Evolutionary conservation across 2,113 vertebrate species (phyloP).

Genomic region (Caloenas nicobarica): DNA sequence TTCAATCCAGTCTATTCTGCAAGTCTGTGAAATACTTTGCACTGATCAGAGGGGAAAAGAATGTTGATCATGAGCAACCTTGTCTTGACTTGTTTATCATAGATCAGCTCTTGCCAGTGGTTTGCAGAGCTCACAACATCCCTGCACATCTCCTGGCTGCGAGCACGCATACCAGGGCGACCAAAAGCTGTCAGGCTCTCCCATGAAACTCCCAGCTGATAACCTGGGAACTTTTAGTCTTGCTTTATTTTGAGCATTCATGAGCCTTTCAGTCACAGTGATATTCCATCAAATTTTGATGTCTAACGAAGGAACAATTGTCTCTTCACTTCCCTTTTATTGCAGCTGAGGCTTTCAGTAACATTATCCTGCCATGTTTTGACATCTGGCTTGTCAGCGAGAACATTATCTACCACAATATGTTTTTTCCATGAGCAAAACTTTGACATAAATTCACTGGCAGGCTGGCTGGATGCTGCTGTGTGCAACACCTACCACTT

Average conservation of each 20-base stretch:
- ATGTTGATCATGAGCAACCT: not conserved
- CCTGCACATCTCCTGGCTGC: not conserved
- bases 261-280: not conserved
- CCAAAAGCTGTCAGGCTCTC: not conserved
- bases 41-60: not conserved
- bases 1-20: too few relatives aligned
- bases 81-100: not conserved
- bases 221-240: not conserved
- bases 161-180: not conserved
- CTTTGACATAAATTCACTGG: conserved; percentile 15
- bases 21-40: not conserved
- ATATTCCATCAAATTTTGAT: conserved; percentile 34
- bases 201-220: not conserved
- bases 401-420: conserved; percentile 43
- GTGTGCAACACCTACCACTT: not conserved
- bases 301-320: conserved; percentile 25
- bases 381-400: conserved; percentile 52
- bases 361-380: conserved; percentile 54
- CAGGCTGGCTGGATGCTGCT: not conserved
- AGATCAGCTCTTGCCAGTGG: not conserved
- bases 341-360: conserved; percentile 51
- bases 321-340: conserved; percentile 1
- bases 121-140: not conserved
- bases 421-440: conserved; percentile 24
- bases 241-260: not conserved